Evolutionary conservation across 2,113 vertebrate species (phyloP).

Genomic region (Dolichotis patagonum): DNA sequence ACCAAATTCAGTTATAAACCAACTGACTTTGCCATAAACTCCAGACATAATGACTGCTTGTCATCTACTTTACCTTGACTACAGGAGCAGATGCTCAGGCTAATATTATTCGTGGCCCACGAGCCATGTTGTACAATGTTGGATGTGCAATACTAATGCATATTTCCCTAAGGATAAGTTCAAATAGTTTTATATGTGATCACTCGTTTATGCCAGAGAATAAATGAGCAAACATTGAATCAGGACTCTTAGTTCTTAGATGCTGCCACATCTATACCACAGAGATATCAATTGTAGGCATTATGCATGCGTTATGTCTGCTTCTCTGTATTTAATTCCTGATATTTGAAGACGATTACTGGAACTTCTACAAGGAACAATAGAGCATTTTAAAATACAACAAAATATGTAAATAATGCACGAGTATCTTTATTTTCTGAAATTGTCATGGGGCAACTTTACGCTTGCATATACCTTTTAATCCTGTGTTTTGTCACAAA

Average conservation of each 20-base stretch:
- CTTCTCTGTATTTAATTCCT: not conserved
- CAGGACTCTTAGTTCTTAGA: not conserved
- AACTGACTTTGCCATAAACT: not conserved
- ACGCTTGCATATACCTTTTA: not conserved
- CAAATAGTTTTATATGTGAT: not conserved
- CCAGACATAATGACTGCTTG: not conserved
- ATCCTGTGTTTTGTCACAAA: not conserved
- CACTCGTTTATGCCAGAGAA: not conserved
- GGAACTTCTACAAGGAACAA: not conserved
- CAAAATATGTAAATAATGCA: not conserved
- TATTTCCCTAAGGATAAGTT: not conserved
- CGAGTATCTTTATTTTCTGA: not conserved
- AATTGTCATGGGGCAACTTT: not conserved
- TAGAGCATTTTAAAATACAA: not conserved
- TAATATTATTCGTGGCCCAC: not conserved
- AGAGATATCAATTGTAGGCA: not conserved
- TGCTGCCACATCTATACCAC: not conserved
- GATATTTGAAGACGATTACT: not conserved
- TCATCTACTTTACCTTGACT: not conserved
- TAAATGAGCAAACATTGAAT: not conserved
- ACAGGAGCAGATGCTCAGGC: not conserved
- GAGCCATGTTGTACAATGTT: not conserved
- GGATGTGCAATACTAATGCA: not conserved
- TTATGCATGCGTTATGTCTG: not conserved
- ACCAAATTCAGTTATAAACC: not conserved